Conservation (phyloP, 1,140 invertebrate genomes). For the Brachionus manjavacas region DNA sequence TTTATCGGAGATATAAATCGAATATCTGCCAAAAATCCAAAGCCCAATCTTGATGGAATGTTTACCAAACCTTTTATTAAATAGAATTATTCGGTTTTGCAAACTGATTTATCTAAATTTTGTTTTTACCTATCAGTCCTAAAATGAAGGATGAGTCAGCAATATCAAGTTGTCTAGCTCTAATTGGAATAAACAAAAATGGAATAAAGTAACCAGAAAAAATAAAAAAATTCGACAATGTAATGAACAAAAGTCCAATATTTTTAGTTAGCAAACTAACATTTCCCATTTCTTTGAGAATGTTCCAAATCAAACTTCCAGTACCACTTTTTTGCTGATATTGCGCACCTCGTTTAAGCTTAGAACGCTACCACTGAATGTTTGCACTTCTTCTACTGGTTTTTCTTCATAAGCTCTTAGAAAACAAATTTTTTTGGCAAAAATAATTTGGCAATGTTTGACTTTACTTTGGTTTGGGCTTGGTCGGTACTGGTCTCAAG, state of each 20-base stretch:
- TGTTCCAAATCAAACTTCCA: not conserved
- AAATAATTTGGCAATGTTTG: not conserved
- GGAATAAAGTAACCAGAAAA: slow-evolving; percentile 38
- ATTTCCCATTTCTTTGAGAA: slow-evolving; percentile 36
- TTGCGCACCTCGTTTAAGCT: not conserved
- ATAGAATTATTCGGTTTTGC: not conserved
- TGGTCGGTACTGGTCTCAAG: not conserved
- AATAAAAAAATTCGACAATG: slow-evolving; percentile 16
- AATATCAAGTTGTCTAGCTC: slow-evolving; percentile 11
- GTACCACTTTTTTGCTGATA: not conserved
- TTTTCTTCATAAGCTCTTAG: not conserved
- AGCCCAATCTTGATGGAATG: not conserved
- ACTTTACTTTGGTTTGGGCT: slow-evolving; percentile 3
- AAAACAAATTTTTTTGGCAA: not conserved
- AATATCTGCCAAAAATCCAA: slow-evolving; percentile 24
- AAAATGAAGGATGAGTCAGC: not conserved
- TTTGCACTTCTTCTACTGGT: not conserved
- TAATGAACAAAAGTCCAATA: slow-evolving; percentile 3
- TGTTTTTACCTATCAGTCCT: not conserved
- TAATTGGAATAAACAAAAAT: slow-evolving; percentile 16
- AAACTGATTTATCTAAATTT: not conserved
- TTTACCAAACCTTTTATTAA: slow-evolving; percentile 7
- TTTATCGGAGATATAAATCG: slow-evolving; percentile 10
- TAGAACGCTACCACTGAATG: slow-evolving; percentile 22
- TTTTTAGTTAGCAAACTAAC: slow-evolving; percentile 8